Evolutionary conservation across 2,797 vertebrate species (phyloP), one percentile per base, ranked within the genome.

Genomic region (Peromyscus aztecus): DNA sequence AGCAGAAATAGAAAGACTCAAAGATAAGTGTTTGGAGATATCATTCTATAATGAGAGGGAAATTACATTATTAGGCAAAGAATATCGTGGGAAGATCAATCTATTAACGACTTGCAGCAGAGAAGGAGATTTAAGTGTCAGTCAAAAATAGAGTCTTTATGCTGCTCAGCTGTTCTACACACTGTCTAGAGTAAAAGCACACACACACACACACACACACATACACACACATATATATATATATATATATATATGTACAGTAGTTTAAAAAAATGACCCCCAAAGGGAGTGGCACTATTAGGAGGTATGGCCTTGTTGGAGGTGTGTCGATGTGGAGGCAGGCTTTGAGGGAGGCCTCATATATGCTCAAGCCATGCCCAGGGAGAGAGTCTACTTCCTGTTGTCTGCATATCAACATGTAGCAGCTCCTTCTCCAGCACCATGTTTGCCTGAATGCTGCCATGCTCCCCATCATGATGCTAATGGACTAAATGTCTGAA

Each of bases 11-110:
- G 49, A 29, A 52, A 94, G 61, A 89, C 14, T 34, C 71, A 61
- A 59, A 13, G 52, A 24, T 37, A 65, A 88, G 61, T 46, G 29
- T 69, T 46, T 80, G 29, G 67, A 75, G 85, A 63, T 83, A 75
- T 55, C 73, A n/a, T 46, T 69, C 63, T 69, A n/a, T 55, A 69
- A 14, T 81, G 34, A 85, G 77, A 37, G 57, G 43, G 27, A 3
- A 95, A 76, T 76, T 75, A 52, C 40, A n/a, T 73, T 95, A 94
- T 85, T 82, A 88, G 59, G 90, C 94, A 97, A 94, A 24, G 23
- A 29, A 14, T 89, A 94, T 67, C 43, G 55, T 23, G 84, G 73
- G 77, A 91, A 92, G 23, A 97, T 71, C 76, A 85, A 46, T 76
- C 80, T 91, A 89, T 82, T 92, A 91, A 97, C 84, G 75, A 97